Evolutionary conservation across 92 coral and sea anemone species (phyloP), one percentile per base, ranked within the genome.

Genomic region (Pocillopora grandis): DNA sequence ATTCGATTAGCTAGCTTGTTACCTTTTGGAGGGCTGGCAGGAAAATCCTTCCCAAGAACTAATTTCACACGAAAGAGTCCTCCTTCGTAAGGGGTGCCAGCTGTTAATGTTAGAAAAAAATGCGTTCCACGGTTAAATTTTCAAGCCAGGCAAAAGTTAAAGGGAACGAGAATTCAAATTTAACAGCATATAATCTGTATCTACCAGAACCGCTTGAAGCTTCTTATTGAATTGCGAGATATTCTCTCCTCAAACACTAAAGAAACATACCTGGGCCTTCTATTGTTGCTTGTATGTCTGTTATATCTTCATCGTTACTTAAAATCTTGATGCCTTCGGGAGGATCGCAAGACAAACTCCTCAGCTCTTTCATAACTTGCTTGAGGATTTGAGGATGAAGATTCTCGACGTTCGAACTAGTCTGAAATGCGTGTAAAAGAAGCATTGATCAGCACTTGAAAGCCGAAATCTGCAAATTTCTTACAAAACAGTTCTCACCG

Each of bases 61-160:
- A 97, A 91, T 82, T 97, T 97, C 27, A 97, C 92, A 82, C 91
- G 94, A 73, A 97, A 97, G 16, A 93, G 77, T 13, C 99, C 99
- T 20, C 98, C 98, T 89, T 97, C 99, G 64, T 97, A 97, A 27
- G 99, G 99, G 31, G 99, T 97, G 57, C 99, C 99, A 86, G 99
- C 99, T 97, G 80, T 33, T 80, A 69, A 80, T 12, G 71, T 87
- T 10, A 56, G 37, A 57, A 58, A 79, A 27, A 76, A 19, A 78
- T 36, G 58, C 31, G 36, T 5, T 58, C 21, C 49, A 69, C 58
- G 62, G 21, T 19, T 19, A 31, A 59, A 57, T 37, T 48, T 56
- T 72, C 3, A 13, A 56, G 80, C 62, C 2, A 36, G 64, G 23
- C 36, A 12, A 20, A 33, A 10, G 17, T 2, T 19, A 62, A n/a